Evolutionary conservation across 2,113 vertebrate species (phyloP).

Genomic region (Oreochromis aureus): DNA sequence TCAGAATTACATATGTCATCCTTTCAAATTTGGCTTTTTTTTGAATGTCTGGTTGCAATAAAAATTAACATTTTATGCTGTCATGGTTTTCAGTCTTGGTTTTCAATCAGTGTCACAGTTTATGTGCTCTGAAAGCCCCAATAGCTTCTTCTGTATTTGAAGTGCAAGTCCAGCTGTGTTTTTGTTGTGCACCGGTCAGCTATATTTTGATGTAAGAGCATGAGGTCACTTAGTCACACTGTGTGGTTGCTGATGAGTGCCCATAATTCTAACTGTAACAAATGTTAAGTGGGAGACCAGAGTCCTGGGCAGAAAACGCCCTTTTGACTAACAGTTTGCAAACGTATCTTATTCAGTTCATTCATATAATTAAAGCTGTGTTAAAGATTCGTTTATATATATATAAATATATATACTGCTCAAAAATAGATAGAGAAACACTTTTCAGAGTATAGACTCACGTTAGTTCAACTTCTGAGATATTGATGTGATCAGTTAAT

Average conservation of each 20-base stretch:
- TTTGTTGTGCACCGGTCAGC: slow-evolving; percentile 23
- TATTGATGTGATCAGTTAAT: neutral
- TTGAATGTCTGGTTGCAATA: slow-evolving; percentile 2
- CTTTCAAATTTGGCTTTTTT: neutral
- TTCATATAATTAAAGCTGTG: slow-evolving; percentile 33
- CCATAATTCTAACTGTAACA: slow-evolving; percentile 25
- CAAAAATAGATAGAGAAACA: neutral
- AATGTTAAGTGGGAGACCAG: slow-evolving; percentile 47
- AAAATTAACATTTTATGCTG: neutral
- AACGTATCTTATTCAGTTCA: slow-evolving; percentile 22
- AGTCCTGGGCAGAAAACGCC: slow-evolving; percentile 31
- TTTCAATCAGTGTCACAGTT: slow-evolving; percentile 1
- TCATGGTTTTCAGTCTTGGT: neutral
- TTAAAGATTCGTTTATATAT: neutral
- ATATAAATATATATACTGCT: neutral
- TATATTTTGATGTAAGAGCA: slow-evolving; percentile 43
- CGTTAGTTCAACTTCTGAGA: neutral
- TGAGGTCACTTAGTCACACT: slow-evolving; percentile 52
- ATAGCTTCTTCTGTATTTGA: slow-evolving; percentile 8
- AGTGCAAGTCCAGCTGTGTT: slow-evolving; percentile 50
- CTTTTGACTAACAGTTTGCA: slow-evolving; percentile 32
- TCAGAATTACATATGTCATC: neutral
- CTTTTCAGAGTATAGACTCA: neutral
- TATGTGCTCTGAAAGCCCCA: neutral
- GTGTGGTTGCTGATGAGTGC: slow-evolving; percentile 52